phyloP scores from a whole-genome alignment of 2,888 invertebrate genomes.

The Incurvaria masculella region DNA sequence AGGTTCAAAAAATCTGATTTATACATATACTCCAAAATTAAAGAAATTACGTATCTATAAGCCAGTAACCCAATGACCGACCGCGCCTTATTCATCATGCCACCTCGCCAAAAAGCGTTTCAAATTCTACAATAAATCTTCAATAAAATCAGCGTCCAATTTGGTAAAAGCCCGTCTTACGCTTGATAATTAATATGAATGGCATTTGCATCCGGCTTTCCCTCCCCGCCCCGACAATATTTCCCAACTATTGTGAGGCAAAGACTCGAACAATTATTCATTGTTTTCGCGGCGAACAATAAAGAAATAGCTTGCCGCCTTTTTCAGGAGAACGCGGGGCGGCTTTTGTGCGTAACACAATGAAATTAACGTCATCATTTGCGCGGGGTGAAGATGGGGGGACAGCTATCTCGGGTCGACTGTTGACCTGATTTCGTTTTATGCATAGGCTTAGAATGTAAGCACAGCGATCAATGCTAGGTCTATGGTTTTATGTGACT shows the following conservation, averaged over 20 bases:
- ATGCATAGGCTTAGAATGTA: too few relatives aligned
- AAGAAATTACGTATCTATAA: too few relatives aligned
- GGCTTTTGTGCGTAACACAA: conserved; percentile 33
- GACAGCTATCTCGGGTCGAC: too few relatives aligned
- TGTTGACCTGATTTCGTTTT: too few relatives aligned
- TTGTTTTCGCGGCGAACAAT: conserved; percentile 33
- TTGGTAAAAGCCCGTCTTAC: conserved; percentile 57
- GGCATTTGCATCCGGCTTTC: conserved; percentile 58
- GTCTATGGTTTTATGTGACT: too few relatives aligned
- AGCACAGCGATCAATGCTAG: too few relatives aligned
- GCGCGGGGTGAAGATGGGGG: conserved; percentile 24
- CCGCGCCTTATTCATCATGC: neutral
- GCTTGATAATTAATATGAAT: conserved; percentile 59
- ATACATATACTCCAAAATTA: too few relatives aligned
- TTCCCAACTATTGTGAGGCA: conserved; percentile 57
- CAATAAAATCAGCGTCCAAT: conserved; percentile 55
- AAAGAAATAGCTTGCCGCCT: conserved; percentile 30
- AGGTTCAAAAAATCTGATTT: too few relatives aligned
- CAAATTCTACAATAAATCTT: conserved; percentile 56
- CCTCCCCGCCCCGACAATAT: conserved; percentile 41
- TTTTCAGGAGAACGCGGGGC: conserved; percentile 25
- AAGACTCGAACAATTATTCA: conserved; percentile 35
- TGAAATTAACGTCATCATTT: conserved; percentile 47
- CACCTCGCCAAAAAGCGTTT: conserved; percentile 39
- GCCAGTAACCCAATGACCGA: neutral